phyloP scores from a whole-genome alignment of 2,113 vertebrate genomes.

The Elachura formosa region DNA sequence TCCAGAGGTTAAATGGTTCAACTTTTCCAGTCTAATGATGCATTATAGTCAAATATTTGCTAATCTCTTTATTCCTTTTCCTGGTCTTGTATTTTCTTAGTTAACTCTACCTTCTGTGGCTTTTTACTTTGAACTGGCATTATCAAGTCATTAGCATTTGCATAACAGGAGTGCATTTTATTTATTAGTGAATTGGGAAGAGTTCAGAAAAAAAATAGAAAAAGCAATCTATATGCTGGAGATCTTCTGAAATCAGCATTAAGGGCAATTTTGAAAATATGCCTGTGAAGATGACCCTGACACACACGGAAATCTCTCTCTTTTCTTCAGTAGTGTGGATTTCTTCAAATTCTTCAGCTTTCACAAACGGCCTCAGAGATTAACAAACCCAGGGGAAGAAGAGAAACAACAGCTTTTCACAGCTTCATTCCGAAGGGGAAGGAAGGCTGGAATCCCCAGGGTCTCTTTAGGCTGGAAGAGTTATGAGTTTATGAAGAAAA shows the following conservation, averaged over 20 bases:
- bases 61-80: neutral
- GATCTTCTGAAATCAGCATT: neutral
- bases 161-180: neutral
- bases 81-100: neutral
- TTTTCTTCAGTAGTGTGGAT: neutral
- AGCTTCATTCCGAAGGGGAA: neutral
- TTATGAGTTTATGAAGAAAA: neutral
- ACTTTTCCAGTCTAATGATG: neutral
- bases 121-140: neutral
- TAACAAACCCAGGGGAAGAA: neutral
- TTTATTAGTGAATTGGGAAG: neutral
- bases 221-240: neutral
- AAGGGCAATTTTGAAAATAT: neutral
- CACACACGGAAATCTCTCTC: neutral
- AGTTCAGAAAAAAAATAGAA: neutral
- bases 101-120: neutral
- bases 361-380: neutral
- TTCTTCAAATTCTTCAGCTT: neutral
- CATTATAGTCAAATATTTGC: neutral
- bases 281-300: neutral
- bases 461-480: neutral
- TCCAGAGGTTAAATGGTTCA: neutral
- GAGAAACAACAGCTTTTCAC: neutral
- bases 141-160: neutral
- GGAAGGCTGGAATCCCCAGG: neutral